Evolutionary conservation across 2,113 vertebrate species (phyloP).

Genomic region (Phycodurus eques): DNA sequence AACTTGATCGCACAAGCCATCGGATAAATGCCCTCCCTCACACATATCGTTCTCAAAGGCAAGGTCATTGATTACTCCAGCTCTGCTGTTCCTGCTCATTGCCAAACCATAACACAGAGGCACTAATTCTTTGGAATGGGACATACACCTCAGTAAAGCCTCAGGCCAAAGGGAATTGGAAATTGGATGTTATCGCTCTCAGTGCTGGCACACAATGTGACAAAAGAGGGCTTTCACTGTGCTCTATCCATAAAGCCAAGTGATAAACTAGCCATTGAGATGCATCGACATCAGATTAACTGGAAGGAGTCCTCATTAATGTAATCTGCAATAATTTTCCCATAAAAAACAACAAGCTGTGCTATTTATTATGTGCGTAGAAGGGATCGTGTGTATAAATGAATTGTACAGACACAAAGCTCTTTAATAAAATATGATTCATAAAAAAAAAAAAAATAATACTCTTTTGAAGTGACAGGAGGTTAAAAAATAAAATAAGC

Average conservation of each 20-base stretch:
- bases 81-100: constrained; percentile 25
- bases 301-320: not conserved
- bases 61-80: constrained; percentile 41
- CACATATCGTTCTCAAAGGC: constrained; percentile 26
- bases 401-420: not conserved
- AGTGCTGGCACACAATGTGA: constrained; percentile 17
- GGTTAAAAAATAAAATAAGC: not conserved
- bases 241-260: constrained; percentile 16
- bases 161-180: constrained; percentile 38
- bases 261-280: not conserved
- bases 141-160: constrained; percentile 29
- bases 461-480: not conserved
- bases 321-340: not conserved
- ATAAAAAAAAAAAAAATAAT: not conserved
- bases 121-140: constrained; percentile 30
- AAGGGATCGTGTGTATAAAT: not conserved
- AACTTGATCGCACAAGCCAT: constrained; percentile 33
- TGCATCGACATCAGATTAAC: not conserved
- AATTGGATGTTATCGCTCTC: constrained; percentile 44
- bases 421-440: not conserved
- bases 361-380: constrained; percentile 7
- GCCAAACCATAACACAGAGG: constrained; percentile 2
- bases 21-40: constrained; percentile 24
- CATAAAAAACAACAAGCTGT: not conserved
- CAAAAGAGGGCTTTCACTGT: constrained; percentile 28